These are phyloP conservation scores for Hoplostethus atlanticus DNA, from an alignment of 2,797 vertebrate species.

Conservation along the genomic window DNA sequence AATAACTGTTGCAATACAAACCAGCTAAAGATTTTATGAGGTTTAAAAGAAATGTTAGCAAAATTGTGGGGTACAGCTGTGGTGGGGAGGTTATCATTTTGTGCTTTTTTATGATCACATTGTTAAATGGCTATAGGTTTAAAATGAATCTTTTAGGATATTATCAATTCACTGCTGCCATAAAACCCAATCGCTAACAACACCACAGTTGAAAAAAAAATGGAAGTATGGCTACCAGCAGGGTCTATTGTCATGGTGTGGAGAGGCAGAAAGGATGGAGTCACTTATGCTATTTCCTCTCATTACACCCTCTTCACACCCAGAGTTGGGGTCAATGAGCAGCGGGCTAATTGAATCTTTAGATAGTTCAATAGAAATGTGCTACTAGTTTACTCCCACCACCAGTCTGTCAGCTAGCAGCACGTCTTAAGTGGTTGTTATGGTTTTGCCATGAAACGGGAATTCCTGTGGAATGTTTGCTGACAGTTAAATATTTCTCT, in stretches of 20 bases:
- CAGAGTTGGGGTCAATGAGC: conserved; percentile 47
- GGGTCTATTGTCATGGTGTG: conserved; percentile 17
- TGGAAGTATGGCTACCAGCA: conserved; percentile 9
- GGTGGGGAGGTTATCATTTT: neutral
- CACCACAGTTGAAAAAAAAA: neutral
- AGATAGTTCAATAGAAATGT: conserved; percentile 47
- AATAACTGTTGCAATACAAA: conserved; percentile 1
- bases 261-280: conserved; percentile 52
- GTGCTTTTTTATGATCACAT: conserved; percentile 3
- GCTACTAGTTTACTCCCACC: conserved; percentile 51
- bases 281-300: conserved; percentile 61
- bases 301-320: conserved; percentile 56
- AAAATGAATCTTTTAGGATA: no score
- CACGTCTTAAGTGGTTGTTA: conserved; percentile 42
- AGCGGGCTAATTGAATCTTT: conserved; percentile 57
- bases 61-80: neutral
- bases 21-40: conserved; percentile 14
- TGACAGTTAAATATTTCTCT: conserved; percentile 44
- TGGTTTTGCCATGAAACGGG: conserved; percentile 49
- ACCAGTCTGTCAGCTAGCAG: conserved; percentile 35
- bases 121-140: neutral
- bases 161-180: neutral
- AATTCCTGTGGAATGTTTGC: conserved; percentile 50
- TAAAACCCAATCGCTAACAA: neutral
- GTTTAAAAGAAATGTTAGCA: neutral